Evolutionary conservation across 2,888 invertebrate genomes (phyloP), one percentile per base, ranked within the genome.

Genomic region (Plagiodera versicolora): DNA sequence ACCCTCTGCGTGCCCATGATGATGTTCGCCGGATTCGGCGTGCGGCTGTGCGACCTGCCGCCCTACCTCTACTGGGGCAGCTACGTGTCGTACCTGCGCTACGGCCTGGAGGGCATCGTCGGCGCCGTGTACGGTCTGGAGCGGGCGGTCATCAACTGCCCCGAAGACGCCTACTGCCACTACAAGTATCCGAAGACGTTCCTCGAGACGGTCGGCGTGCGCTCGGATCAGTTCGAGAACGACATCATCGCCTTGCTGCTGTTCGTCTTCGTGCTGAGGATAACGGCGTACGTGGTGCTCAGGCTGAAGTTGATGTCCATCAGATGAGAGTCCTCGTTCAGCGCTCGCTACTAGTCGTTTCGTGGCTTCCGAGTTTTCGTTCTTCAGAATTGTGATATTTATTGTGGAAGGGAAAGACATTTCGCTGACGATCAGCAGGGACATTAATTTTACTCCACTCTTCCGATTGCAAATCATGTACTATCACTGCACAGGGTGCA

Each of bases 11-110:
- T 97, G 28, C 96, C 97, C 0, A 90, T 97, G 85, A 93, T 98
- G 89, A 92, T 97, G 90, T 97, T 97, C 78, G 94, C 95, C 56
- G 97, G 97, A 0, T 97, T 97, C 79, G 96, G 97, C 16, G 95
- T 97, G 6, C 91, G 92, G 1, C 83, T 97, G 30, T 85, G 89
- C 0, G 95, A 96, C 76, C 84, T 97, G 60, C 97, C 97, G 0
- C 72, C 78, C 0, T 95, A 95, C 78, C 82, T 98, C 3, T 87
- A 89, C 75, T 97, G 96, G 96, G 91, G 97, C 0, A 93, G 93
- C 39, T 92, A 95, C 77, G 83, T 95, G 63, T 96, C 96, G 6
- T 97, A 95, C 77, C 82, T 96, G 55, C 85, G 95, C 54, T 98
- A 95, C 76, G 94, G 94, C 0, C 85, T 97, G 51, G 96, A 97